These are phyloP conservation scores for Otocyon megalotis DNA, from an alignment of 2,113 vertebrate genomes.

Conservation along the genomic window DNA sequence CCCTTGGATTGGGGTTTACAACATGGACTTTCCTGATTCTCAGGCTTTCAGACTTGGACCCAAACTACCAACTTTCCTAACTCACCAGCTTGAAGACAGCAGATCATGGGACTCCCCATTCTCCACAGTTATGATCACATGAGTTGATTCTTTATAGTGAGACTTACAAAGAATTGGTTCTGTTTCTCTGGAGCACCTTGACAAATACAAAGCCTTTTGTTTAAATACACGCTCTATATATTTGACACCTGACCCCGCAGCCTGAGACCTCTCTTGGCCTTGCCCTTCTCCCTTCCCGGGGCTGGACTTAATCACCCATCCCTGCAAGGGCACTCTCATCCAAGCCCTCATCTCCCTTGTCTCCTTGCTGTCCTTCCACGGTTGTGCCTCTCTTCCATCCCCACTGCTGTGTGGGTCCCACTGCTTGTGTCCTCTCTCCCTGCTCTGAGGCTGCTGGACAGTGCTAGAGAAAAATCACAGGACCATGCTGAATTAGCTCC, in stretches of 20 bases:
- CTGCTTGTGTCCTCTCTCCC: neutral
- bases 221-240: neutral
- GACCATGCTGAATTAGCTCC: neutral
- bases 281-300: neutral
- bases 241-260: neutral
- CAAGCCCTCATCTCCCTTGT: neutral
- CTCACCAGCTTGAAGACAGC: neutral
- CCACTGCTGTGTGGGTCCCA: neutral
- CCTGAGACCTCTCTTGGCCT: neutral
- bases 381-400: neutral
- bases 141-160: neutral
- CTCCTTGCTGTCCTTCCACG: neutral
- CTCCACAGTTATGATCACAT: neutral
- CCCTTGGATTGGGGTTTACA: neutral
- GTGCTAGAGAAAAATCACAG: neutral
- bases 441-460: neutral
- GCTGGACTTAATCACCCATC: neutral
- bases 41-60: neutral
- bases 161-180: neutral
- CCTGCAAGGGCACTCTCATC: neutral
- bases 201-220: neutral
- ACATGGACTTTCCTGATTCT: neutral
- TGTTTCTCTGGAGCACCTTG: neutral
- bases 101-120: neutral
- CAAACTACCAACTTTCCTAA: neutral